These are phyloP conservation scores for Drosophila algonquin DNA, from an alignment of 2,888 invertebrate genomes.

Conservation along the genomic window DNA sequence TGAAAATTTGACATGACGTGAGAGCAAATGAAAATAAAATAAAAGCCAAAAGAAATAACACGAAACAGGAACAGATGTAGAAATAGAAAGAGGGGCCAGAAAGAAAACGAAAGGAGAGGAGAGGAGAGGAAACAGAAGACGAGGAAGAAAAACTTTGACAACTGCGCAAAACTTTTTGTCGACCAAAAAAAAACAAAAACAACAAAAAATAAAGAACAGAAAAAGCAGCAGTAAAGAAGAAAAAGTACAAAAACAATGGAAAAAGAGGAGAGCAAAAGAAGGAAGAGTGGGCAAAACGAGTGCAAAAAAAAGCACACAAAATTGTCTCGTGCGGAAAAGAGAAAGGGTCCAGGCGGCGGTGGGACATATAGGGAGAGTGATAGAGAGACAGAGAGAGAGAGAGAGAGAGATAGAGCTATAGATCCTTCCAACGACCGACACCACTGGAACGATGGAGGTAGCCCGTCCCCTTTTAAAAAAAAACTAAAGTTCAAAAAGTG, in stretches of 20 bases:
- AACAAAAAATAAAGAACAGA: conserved; percentile 7
- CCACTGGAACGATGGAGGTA: neutral
- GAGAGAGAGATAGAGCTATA: neutral
- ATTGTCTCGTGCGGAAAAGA: conserved; percentile 51
- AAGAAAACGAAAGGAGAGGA: conserved; percentile 15
- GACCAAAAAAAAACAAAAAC: conserved; percentile 33
- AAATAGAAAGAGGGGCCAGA: conserved; percentile 27
- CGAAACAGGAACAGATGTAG: conserved; percentile 23
- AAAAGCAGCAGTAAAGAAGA: conserved; percentile 16
- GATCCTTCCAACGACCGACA: neutral
- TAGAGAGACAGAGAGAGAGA: neutral
- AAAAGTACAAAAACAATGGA: conserved; percentile 35
- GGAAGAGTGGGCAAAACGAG: conserved; percentile 11
- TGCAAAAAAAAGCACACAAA: conserved; percentile 52
- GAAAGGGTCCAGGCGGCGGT: conserved; percentile 19
- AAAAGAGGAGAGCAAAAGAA: conserved; percentile 24
- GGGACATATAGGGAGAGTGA: neutral
- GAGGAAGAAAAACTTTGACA: conserved; percentile 65
- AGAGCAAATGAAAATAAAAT: conserved; percentile 65
- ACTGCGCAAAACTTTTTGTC: conserved; percentile 67
- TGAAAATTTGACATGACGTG: conserved; percentile 76
- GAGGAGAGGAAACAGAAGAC: conserved; percentile 34
- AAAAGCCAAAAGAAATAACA: conserved; percentile 52
- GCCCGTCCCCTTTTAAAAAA: neutral
- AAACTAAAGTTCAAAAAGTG: conserved; percentile 77